Evolutionary conservation across 1,140 invertebrate genomes (phyloP), one percentile per base, ranked within the genome.

Genomic region (Sycophila sp.): DNA sequence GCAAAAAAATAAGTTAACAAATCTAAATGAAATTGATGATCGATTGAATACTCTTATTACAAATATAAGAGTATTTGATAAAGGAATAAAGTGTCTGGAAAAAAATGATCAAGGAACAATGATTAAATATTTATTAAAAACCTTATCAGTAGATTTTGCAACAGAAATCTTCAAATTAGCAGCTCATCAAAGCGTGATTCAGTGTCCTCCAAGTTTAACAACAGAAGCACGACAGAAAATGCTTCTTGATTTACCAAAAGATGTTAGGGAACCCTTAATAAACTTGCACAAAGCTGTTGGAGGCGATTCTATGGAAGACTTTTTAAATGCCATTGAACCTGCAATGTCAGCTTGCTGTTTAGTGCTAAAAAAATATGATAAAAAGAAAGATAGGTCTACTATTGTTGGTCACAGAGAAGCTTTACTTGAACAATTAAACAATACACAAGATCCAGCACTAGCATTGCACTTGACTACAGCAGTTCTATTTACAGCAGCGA

Each of bases 291-390:
- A 90, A 80, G 87, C 89, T 19, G 67, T 94, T 22, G 66, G 53
- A 79, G 86, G 78, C 81, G 89, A 72, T 87, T 90, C 83, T 80
- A 78, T 90, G 78, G 95, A 97, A 38, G 91, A 94, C 3, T 98
- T 97, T 83, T 89, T 94, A 67, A 87, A 88, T 71, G 85, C 88
- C 8, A 84, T 93, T 58, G 95, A 97, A 77, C 81, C 87, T 7
- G 90, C 92, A 11, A 87, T 96, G 72, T 86, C 89, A 32, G 87
- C 88, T 71, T 93, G 94, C 79, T 94, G 94, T 73, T 92, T 98
- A 86, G 89, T 96, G 70, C 83, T 96, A 40, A 95, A 93, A 75
- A 98, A 97, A 86, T 89, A 91, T 67, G 94, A 97, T 81, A 95
- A 95, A 77, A 96, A 94, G 78, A 94, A 94, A 80, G 94, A 96